These are phyloP conservation scores for Sciurus vulgaris DNA, from an alignment of 2,797 vertebrate species.

Conservation along the genomic window DNA sequence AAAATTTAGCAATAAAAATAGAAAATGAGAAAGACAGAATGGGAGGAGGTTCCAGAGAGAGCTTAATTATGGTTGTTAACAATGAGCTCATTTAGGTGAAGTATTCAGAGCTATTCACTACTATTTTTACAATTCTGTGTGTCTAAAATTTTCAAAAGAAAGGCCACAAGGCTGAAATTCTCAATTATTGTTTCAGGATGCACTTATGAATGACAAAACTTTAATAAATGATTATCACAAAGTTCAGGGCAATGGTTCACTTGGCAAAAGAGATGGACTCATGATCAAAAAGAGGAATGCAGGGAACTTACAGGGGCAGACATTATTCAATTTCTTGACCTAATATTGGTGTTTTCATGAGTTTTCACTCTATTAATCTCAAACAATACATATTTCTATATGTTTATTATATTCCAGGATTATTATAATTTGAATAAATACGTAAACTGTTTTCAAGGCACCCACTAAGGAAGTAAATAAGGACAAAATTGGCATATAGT, in stretches of 20 bases:
- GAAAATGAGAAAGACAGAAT: background rate
- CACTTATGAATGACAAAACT: background rate
- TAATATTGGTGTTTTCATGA: background rate
- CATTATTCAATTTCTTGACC: background rate
- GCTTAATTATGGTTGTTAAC: background rate
- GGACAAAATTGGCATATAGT: background rate
- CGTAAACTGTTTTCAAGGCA: background rate
- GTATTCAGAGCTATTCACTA: background rate
- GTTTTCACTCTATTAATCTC: background rate
- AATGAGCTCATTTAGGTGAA: background rate
- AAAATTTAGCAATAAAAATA: background rate
- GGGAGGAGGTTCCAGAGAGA: background rate
- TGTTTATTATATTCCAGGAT: background rate
- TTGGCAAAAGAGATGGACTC: background rate
- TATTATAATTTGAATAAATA: background rate
- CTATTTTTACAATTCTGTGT: background rate
- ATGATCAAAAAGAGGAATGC: background rate
- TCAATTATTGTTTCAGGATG: background rate
- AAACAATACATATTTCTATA: background rate
- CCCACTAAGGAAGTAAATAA: background rate
- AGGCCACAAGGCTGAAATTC: background rate
- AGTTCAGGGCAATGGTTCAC: background rate
- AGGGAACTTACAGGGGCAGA: background rate
- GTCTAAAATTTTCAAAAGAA: background rate
- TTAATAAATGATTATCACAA: background rate